Percentiles rank a stretch among this genome's conserved stretches.
These are phyloP conservation scores for Capitella teleta DNA, from an alignment of 1,140 invertebrate species.

Conservation along the genomic window DNA sequence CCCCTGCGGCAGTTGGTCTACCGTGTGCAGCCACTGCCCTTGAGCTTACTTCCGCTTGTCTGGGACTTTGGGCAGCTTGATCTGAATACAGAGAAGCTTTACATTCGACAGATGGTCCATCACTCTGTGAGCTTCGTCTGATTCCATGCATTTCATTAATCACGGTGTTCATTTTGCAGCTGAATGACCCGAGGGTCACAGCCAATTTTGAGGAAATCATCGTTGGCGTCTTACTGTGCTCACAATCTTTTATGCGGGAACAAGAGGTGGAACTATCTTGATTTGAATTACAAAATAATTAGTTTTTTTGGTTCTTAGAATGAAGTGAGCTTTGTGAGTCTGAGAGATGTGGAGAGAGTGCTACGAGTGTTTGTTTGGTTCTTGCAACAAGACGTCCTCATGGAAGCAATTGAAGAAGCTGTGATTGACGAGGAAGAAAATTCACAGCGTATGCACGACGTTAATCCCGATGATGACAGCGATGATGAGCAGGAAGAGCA, in stretches of 20 bases:
- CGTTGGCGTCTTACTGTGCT: constrained; percentile 19
- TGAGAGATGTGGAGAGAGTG: constrained; percentile 30
- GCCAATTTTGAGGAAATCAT: constrained; percentile 14
- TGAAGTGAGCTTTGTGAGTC: constrained; percentile 38
- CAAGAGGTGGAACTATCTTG: constrained; percentile 23
- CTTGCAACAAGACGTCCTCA: constrained; percentile 15
- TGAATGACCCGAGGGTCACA: too few species aligned
- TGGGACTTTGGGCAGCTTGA: constrained; percentile 36
- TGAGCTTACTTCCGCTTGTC: constrained; percentile 30
- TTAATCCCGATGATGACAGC: constrained; percentile 2
- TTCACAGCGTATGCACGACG: constrained; percentile 6
- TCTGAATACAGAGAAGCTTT: constrained; percentile 22
- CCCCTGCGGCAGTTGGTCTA: constrained; percentile 35
- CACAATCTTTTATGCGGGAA: constrained; percentile 31
- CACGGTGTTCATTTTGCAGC: too few species aligned
- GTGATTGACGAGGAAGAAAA: constrained; percentile 10
- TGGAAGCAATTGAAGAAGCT: constrained; percentile 14
- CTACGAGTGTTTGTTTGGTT: constrained; percentile 31
- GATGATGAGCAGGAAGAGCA: constrained; percentile 2
- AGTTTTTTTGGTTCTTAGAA: constrained; percentile 16
- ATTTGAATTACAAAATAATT: too few species aligned
- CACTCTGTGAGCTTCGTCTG: constrained; percentile 22
- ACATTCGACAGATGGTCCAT: constrained; percentile 29
- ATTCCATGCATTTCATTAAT: too few species aligned
- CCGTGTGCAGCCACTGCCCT: constrained; percentile 28